Percentiles rank a stretch among this genome's conserved stretches.
phyloP scores from a whole-genome alignment of 2,888 invertebrate genomes.

The Tridacna gigas region DNA sequence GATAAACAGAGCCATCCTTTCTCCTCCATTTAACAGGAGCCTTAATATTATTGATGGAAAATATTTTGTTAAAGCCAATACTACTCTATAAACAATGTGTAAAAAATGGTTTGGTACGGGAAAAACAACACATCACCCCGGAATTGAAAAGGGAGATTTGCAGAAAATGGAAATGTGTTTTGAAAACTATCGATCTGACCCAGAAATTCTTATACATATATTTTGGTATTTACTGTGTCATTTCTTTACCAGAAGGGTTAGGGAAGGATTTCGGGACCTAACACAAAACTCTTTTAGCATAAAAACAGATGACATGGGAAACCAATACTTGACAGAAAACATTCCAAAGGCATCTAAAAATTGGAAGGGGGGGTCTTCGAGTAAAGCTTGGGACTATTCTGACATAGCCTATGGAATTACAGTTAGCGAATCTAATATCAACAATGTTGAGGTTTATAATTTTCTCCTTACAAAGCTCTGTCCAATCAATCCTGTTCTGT shows the following conservation, averaged over 20 bases:
- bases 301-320: constrained; percentile 22
- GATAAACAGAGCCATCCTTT: not conserved
- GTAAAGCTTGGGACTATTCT: constrained; percentile 32
- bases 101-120: constrained; percentile 3
- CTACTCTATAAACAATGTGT: constrained; percentile 27
- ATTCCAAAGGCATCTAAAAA: constrained; percentile 21
- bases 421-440: not conserved
- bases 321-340: constrained; percentile 14
- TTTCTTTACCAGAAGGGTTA: constrained; percentile 20
- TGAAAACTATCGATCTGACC: not conserved
- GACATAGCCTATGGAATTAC: constrained; percentile 21
- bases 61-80: not conserved
- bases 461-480: too few species aligned
- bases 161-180: not conserved
- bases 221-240: constrained; percentile 37
- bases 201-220: constrained; percentile 2
- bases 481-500: too few species aligned
- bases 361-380: constrained; percentile 20
- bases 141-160: constrained; percentile 28
- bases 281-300: not conserved
- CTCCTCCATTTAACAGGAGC: not conserved
- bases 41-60: not conserved
- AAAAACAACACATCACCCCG: constrained; percentile 13
- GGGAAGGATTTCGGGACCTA: constrained; percentile 25
- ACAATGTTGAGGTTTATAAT: constrained; percentile 26